Conservation (phyloP, 2,797 vertebrate genomes). For the Cryptoblepharus egeriae region DNA sequence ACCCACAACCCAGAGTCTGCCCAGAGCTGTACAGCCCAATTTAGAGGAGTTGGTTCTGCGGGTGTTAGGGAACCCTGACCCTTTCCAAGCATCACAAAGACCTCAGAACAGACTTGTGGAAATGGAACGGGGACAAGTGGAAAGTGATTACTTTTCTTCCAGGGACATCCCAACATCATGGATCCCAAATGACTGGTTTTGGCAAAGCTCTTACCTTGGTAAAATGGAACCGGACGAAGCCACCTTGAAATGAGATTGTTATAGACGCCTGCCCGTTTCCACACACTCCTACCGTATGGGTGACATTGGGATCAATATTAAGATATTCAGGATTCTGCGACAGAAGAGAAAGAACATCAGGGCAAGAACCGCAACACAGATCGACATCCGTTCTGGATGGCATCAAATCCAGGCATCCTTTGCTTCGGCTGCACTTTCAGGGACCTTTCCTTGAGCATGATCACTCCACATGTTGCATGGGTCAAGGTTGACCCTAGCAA, state of each 20-base stretch:
- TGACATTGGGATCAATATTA: slow-evolving; percentile 79
- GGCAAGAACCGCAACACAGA: background rate
- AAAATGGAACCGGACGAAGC: slow-evolving; percentile 84
- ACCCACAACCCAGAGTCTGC: too few relatives aligned
- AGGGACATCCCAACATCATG: background rate
- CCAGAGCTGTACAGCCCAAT: too few relatives aligned
- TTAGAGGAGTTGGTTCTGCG: too few relatives aligned
- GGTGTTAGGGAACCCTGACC: too few relatives aligned
- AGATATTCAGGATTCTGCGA: slow-evolving; percentile 70
- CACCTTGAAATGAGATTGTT: slow-evolving; percentile 77
- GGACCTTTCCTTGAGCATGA: too few relatives aligned
- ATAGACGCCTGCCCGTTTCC: slow-evolving; percentile 67
- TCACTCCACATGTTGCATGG: background rate
- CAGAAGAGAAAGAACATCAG: background rate
- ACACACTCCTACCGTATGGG: slow-evolving; percentile 78
- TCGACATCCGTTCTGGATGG: too few relatives aligned
- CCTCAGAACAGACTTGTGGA: background rate
- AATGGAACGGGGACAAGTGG: background rate
- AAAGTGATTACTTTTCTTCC: too few relatives aligned
- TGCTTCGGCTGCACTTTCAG: background rate
- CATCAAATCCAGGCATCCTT: too few relatives aligned
- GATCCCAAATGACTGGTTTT: background rate
- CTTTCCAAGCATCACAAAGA: too few relatives aligned
- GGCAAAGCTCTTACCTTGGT: slow-evolving; percentile 78
- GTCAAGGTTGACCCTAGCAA: background rate